These are phyloP conservation scores for Pristis pectinata DNA, from an alignment of 2,797 vertebrate species.

Conservation along the genomic window DNA sequence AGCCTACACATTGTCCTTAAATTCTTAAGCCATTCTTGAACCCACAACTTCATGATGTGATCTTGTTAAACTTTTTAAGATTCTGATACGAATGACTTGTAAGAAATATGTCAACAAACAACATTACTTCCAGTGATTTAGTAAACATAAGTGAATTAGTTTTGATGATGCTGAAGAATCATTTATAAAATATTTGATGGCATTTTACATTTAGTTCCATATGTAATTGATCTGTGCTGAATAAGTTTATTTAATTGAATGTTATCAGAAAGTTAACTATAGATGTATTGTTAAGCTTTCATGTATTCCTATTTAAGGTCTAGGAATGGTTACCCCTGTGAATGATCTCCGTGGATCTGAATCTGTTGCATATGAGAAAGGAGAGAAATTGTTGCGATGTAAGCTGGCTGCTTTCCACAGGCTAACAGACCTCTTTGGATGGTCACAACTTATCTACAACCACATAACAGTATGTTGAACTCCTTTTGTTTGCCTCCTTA, in stretches of 20 bases:
- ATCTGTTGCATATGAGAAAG: conserved; percentile 95
- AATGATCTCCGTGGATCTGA: conserved; percentile 94
- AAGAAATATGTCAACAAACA: neutral
- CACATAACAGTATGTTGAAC: conserved; percentile 84
- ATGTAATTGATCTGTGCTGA: neutral
- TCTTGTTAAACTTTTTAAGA: neutral
- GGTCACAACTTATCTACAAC: conserved; percentile 98
- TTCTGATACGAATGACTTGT: neutral
- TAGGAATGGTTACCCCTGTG: conserved; percentile 97
- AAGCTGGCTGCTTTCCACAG: conserved; percentile 92
- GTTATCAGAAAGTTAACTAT: neutral
- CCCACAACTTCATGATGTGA: neutral
- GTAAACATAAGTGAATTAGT: neutral
- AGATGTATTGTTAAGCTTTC: neutral
- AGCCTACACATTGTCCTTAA: neutral
- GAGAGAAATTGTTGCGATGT: conserved; percentile 87
- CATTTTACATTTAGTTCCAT: neutral
- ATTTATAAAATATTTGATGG: neutral
- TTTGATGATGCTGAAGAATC: neutral
- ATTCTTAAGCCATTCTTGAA: neutral
- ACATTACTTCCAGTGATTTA: neutral
- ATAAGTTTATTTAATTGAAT: neutral
- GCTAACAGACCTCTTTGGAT: conserved; percentile 87
- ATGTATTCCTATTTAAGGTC: conserved; percentile 60
- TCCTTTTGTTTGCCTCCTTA: neutral